Conservation (phyloP, 2,797 vertebrate species). For the Tauraco hartlaubi region DNA sequence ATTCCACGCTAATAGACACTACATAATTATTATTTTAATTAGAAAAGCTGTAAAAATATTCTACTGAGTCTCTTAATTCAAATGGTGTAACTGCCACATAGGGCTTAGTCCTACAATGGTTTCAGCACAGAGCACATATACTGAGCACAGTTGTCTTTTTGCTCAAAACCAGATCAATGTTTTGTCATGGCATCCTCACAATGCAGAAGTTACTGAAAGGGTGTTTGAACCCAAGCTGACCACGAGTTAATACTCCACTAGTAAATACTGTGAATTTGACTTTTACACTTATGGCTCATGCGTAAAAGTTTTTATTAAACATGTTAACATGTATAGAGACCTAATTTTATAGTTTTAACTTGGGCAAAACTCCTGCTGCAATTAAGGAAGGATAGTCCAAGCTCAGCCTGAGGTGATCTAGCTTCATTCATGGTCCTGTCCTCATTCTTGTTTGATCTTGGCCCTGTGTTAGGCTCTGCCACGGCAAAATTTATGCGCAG, state of each 20-base stretch:
- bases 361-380: neutral
- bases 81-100: neutral
- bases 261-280: neutral
- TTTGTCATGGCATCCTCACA: neutral
- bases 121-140: neutral
- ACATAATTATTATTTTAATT: constrained; percentile 64
- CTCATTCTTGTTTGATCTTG: neutral
- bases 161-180: neutral
- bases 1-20: constrained; percentile 32
- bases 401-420: neutral
- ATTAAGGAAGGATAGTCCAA: neutral
- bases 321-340: neutral
- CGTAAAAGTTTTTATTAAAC: neutral
- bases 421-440: neutral
- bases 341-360: neutral
- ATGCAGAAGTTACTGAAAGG: neutral
- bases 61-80: constrained; percentile 1
- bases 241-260: neutral
- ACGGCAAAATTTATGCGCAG: neutral
- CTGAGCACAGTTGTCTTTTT: neutral
- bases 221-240: neutral
- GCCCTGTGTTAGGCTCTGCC: neutral
- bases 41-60: constrained; percentile 47
- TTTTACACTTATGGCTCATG: neutral
- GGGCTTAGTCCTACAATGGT: neutral